phyloP scores from a whole-genome alignment of 2,797 vertebrate species.

The Pterois miles region DNA sequence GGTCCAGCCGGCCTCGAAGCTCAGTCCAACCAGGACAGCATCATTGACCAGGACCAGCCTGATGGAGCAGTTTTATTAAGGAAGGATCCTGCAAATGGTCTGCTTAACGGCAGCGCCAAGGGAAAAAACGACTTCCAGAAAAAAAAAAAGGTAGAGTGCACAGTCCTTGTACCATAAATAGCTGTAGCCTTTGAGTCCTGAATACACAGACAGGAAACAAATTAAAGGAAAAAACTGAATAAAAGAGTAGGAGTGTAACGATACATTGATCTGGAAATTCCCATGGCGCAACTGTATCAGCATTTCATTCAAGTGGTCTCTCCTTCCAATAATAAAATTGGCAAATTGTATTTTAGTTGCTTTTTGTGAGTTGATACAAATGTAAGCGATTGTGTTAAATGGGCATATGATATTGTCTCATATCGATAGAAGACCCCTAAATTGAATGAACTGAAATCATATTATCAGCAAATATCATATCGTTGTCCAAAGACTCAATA shows the following conservation, averaged over 20 bases:
- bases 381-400: too few relatives aligned
- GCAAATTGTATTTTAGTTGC: too few relatives aligned
- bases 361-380: too few relatives aligned
- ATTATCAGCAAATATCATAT: too few relatives aligned
- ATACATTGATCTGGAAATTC: too few relatives aligned
- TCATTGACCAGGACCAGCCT: conserved; percentile 56
- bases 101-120: conserved; percentile 52
- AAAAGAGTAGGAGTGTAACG: neutral
- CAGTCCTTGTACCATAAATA: neutral
- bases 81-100: conserved; percentile 37
- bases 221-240: neutral
- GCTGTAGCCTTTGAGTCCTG: neutral
- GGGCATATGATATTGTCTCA: too few relatives aligned
- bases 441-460: too few relatives aligned
- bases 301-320: too few relatives aligned
- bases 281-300: too few relatives aligned
- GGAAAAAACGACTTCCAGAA: conserved; percentile 45
- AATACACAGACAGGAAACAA: neutral
- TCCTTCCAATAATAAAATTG: too few relatives aligned
- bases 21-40: conserved; percentile 34
- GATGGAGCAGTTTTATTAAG: conserved; percentile 69
- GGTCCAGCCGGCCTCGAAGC: neutral
- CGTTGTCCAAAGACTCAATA: too few relatives aligned
- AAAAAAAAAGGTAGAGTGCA: conserved; percentile 65
- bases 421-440: too few relatives aligned